Conservation (phyloP, 2,113 vertebrate genomes). For the Daubentonia madagascariensis region DNA sequence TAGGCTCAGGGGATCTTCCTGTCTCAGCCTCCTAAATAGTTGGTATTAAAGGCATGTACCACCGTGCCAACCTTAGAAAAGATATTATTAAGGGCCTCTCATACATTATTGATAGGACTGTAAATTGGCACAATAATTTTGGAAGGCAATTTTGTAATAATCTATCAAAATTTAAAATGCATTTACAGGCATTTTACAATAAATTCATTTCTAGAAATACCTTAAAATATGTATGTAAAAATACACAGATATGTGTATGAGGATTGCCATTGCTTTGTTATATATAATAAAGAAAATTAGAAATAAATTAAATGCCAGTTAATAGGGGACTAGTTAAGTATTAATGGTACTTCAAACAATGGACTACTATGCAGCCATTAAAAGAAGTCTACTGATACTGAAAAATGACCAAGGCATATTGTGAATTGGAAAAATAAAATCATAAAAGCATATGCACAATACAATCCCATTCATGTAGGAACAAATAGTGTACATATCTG, state of each 20-base stretch:
- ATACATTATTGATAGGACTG: neutral
- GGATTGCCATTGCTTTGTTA: neutral
- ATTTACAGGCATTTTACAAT: neutral
- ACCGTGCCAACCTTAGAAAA: neutral
- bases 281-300: neutral
- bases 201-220: neutral
- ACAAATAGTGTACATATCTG: neutral
- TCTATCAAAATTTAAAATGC: neutral
- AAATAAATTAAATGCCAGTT: neutral
- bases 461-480: neutral
- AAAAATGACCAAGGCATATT: neutral
- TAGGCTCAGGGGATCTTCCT: too few relatives aligned
- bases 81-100: neutral
- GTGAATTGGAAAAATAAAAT: neutral
- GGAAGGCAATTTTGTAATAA: neutral
- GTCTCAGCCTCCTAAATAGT: too few relatives aligned
- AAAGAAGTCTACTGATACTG: neutral
- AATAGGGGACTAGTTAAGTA: neutral
- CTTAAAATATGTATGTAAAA: neutral
- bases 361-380: neutral
- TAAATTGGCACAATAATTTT: neutral
- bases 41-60: too few relatives aligned
- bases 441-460: neutral
- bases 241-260: neutral
- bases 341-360: neutral